A percentile compares a stretch with the other conserved stretches of the same genome.
phyloP scores from a whole-genome alignment of 2,888 invertebrate genomes.

The Ornithoptera alexandrae region DNA sequence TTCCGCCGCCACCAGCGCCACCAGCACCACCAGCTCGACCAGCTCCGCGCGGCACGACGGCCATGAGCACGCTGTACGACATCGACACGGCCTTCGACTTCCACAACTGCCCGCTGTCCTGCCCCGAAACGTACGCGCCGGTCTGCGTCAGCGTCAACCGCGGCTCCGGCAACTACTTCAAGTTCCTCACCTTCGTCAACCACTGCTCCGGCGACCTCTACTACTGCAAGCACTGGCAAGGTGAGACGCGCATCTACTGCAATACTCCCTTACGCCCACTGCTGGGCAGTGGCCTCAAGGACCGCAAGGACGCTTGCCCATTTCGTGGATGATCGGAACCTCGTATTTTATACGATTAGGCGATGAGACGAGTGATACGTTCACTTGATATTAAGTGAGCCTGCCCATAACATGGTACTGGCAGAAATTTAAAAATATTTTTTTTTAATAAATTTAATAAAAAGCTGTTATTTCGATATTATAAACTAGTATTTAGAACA shows the following conservation, averaged over 20 bases:
- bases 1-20: background rate
- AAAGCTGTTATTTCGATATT: too few relatives aligned
- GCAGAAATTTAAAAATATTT: too few relatives aligned
- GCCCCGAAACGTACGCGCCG: conserved; percentile 48
- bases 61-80: conserved; percentile 42
- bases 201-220: conserved; percentile 55
- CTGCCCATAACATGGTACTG: too few relatives aligned
- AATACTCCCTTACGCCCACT: too few relatives aligned
- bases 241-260: conserved; percentile 34
- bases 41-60: conserved; percentile 18
- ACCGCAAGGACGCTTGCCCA: too few relatives aligned
- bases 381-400: too few relatives aligned
- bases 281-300: too few relatives aligned
- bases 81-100: conserved; percentile 42
- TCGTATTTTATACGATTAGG: too few relatives aligned
- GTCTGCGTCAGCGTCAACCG: conserved; percentile 54
- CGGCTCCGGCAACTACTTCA: conserved; percentile 47
- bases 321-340: too few relatives aligned
- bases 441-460: too few relatives aligned
- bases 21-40: background rate
- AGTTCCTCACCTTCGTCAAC: conserved; percentile 53
- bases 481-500: background rate
- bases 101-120: conserved; percentile 50
- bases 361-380: too few relatives aligned
- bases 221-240: conserved; percentile 52